Base-by-base conservation (phyloP, 2,797 vertebrate species). In the Cynopterus sphinx region DNA sequence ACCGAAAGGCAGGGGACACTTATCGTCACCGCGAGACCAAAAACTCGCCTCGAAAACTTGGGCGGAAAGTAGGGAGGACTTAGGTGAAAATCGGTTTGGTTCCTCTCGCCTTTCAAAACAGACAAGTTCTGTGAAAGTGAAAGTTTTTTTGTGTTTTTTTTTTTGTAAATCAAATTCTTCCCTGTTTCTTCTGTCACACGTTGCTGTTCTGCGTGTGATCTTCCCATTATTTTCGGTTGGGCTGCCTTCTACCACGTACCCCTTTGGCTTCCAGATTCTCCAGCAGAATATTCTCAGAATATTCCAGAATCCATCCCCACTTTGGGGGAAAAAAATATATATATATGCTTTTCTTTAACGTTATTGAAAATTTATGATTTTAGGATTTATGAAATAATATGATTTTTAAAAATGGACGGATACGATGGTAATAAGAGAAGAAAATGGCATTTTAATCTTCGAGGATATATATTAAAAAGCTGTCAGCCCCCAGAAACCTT, bases 21-120 rank as follows among this genome's bases (percentile, higher is more conserved):
- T 19, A 39, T 87, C 53, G 24, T 24, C 77, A 33, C 68, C 73
- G 7, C 41, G 24, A 90, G 86, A 49, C 49, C 2, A 65, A 81
- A 82, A 74, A 53, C 31, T 31, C 11, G 51, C 87, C 90, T 95
- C 89, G 94, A 87, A 82, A 88, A 39, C 19, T 39, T 78, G 11
- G 59, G 75, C 92, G 89, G 61, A 67, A 75, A 87, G 81, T 87
- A 1, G 22, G 81, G 92, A 2, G 22, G 53, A 65, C n/a, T 8
- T 16, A 26, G 26, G 70, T 87, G 24, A 84, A 90, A 93, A 92
- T 87, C 51, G 7, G 49, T 73, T 91, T 92, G 81, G 63, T 93
- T 89, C 92, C 41, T 70, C 87, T 85, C 65, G 78, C 31, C 55
- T 95, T 97, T 95, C 71, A 71, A 91, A 93, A 81, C 13, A 87